A percentile compares a stretch with the other conserved stretches of the same genome.
Evolutionary conservation across 2,888 invertebrate genomes (phyloP).

Genomic region (Acanthosepion esculentum): DNA sequence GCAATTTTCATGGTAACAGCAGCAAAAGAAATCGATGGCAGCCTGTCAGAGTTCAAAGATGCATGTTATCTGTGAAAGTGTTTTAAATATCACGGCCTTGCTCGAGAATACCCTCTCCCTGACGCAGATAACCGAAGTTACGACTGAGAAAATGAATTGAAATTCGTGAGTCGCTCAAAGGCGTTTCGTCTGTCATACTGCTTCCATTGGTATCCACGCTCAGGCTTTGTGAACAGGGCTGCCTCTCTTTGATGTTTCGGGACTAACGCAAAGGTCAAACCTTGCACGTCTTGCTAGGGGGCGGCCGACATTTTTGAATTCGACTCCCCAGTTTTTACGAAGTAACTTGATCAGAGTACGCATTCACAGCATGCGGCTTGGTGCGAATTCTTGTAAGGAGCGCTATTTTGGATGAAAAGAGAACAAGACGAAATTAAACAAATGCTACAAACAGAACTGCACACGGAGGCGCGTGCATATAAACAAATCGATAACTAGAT

Average conservation of each 20-base stretch:
- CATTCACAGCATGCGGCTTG: neutral
- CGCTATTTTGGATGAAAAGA: neutral
- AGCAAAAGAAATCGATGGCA: no score
- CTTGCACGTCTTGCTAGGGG: neutral
- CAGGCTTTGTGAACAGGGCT: neutral
- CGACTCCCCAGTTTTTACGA: neutral
- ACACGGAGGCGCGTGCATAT: no score
- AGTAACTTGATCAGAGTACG: neutral
- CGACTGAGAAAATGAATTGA: neutral
- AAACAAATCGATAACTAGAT: no score
- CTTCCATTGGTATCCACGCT: neutral
- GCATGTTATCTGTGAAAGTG: no score
- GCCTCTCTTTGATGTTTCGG: neutral
- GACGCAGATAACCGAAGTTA: neutral
- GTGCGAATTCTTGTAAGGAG: neutral
- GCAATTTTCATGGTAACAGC: no score
- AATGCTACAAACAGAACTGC: no score
- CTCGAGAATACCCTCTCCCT: neutral
- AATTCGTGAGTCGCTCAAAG: neutral
- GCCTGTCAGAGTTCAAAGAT: no score
- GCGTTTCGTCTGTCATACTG: neutral
- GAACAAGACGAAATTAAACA: neutral
- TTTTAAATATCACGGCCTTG: neutral
- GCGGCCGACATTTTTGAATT: neutral
- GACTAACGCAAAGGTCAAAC: neutral